Base-by-base conservation (phyloP, 37 sponge, comb jelly and placozoan genomes). In the Spongilla lacustris region DNA sequence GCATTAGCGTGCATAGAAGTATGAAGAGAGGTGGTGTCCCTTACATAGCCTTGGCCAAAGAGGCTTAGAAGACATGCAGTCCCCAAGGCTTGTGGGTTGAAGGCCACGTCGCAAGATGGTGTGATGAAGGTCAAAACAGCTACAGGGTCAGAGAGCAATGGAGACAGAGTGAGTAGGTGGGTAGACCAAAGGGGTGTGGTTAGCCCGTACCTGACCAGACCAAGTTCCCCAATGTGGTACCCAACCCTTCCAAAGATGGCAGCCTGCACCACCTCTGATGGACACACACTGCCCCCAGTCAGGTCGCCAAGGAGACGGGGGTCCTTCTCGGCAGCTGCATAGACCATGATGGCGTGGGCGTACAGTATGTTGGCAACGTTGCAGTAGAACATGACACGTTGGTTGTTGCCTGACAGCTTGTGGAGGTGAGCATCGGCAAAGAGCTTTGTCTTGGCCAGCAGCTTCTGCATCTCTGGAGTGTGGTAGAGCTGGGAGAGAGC, bases 291-390 rank as follows among this genome's bases (percentile, higher is more conserved):
- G 67, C 33, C 37, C 49, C 36, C 38, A 23, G 26, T 29, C 1
- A 77, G 38, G 28, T 24, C 11, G 24, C 37, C 69, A 25, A 73
- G 69, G 9, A 21, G 73, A 23, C 30, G 35, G 37, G 49, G n/a
- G 17, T 35, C 26, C 71, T 10, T 17, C 29, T 34, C 46, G 50
- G 23, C 25, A 10, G 74, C 86, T 30, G 81, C 50, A 71, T 46
- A 88, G 36, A 73, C 36, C 77, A 94, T 81, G 66, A 90, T 27
- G 24, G 87, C 74, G 80, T 96, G 97, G 24, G 71, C 35, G 74
- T 93, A 89, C 24, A 91, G 82, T 19, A 91, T n/a, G 71, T 96
- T 96, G 50, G 71, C 31, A 8, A 96, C 80, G 76, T 96, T 96
- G 84, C 83, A 66, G 38, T 70, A 94, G 90, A 96, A 96, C 36